phyloP scores from a whole-genome alignment of 1,140 invertebrate species.

The Drosophila littoralis region DNA sequence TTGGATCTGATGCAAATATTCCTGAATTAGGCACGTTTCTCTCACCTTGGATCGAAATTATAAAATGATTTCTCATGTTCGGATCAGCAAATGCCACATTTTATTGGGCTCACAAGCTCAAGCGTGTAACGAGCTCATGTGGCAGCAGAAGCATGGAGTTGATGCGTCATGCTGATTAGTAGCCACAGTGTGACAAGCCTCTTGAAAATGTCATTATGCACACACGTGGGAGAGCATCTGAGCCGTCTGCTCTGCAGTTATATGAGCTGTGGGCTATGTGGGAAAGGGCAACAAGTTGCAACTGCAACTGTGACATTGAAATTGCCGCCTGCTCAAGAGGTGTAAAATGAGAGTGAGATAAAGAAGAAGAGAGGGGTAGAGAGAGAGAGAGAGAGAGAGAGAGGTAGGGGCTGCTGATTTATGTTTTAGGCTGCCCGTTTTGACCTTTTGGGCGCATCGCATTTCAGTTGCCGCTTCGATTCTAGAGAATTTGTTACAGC shows the following conservation, averaged over 20 bases:
- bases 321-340: neutral
- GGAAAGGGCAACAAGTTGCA: constrained; percentile 40
- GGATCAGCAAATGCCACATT: neutral
- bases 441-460: constrained; percentile 59
- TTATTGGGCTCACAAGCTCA: too few species aligned
- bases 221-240: constrained; percentile 3
- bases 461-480: constrained; percentile 45
- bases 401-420: constrained; percentile 49
- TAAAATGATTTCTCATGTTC: neutral
- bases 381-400: neutral
- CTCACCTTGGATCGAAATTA: neutral
- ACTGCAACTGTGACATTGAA: constrained; percentile 41
- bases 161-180: constrained; percentile 27
- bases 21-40: constrained; percentile 14
- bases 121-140: too few species aligned
- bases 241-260: neutral
- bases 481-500: constrained; percentile 47
- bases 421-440: constrained; percentile 45
- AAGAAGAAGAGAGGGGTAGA: neutral
- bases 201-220: constrained; percentile 2
- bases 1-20: neutral
- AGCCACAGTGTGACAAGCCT: constrained; percentile 13
- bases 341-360: neutral
- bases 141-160: neutral
- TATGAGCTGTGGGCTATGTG: constrained; percentile 3